Conservation (phyloP, 1,140 invertebrate genomes). For the Drosophila busckii region DNA sequence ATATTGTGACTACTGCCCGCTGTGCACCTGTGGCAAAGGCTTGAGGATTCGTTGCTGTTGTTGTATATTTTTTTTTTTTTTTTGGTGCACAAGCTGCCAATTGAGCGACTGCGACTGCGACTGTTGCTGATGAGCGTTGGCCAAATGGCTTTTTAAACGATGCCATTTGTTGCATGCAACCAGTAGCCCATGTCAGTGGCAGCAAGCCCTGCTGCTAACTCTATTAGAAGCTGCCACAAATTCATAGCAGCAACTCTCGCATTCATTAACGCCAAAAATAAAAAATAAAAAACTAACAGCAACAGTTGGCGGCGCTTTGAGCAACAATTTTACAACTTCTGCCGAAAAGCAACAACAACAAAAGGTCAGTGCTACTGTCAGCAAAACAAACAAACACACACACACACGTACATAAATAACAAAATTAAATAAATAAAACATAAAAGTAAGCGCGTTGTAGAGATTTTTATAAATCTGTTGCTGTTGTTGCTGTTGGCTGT, state of each 20-base stretch:
- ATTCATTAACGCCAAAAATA: constrained; percentile 63
- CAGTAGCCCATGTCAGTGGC: constrained; percentile 59
- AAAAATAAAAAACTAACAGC: too few species aligned
- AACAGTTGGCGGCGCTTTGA: constrained; percentile 56
- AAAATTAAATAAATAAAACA: constrained; percentile 44
- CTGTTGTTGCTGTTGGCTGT: neutral
- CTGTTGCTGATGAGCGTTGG: constrained; percentile 40
- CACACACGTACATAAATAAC: constrained; percentile 32
- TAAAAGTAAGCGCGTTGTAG: constrained; percentile 21
- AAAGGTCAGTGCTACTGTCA: constrained; percentile 67
- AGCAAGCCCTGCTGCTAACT: constrained; percentile 18
- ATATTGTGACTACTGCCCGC: constrained; percentile 74
- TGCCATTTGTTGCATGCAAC: constrained; percentile 70
- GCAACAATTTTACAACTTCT: constrained; percentile 61
- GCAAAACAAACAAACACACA: constrained; percentile 30
- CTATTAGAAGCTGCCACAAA: constrained; percentile 43
- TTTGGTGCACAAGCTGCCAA: neutral
- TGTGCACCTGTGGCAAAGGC: constrained; percentile 59
- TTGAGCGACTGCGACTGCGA: neutral
- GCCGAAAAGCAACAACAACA: constrained; percentile 38
- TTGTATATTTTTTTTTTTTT: too few species aligned
- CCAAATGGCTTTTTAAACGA: constrained; percentile 72
- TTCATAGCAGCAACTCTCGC: constrained; percentile 1
- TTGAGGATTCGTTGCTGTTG: constrained; percentile 1
- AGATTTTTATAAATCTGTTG: constrained; percentile 23